These are phyloP conservation scores for Spilarctia lutea DNA, from an alignment of 2,888 invertebrate genomes.

Conservation along the genomic window DNA sequence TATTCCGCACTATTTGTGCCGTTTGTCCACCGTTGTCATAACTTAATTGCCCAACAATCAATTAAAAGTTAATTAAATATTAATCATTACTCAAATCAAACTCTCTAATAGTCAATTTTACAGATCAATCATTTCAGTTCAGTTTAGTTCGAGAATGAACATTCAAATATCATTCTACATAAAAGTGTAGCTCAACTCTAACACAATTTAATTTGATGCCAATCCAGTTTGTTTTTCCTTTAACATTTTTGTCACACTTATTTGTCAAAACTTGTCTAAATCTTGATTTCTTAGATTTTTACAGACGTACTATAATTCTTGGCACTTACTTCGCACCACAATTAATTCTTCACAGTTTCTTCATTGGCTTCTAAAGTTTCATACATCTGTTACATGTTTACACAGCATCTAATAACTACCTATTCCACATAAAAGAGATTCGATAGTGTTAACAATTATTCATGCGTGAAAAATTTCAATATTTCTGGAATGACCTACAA, in stretches of 20 bases:
- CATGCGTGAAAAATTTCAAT: slow-evolving; percentile 61
- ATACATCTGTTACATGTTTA: slow-evolving; percentile 47
- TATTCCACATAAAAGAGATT: slow-evolving; percentile 56
- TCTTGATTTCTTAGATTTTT: slow-evolving; percentile 29
- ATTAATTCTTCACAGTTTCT: slow-evolving; percentile 46
- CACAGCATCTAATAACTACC: slow-evolving; percentile 49
- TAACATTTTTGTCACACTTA: neutral
- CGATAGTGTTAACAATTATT: slow-evolving; percentile 57
- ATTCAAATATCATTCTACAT: too few relatives aligned
- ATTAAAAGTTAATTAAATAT: too few relatives aligned
- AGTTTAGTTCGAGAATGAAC: too few relatives aligned
- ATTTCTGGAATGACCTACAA: slow-evolving; percentile 61
- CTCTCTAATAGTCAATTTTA: too few relatives aligned
- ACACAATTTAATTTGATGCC: slow-evolving; percentile 11
- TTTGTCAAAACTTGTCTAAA: neutral
- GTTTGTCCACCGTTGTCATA: too few relatives aligned
- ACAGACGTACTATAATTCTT: slow-evolving; percentile 43
- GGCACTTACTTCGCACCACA: slow-evolving; percentile 45
- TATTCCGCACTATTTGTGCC: too few relatives aligned
- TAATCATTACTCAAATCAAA: too few relatives aligned
- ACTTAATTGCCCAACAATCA: too few relatives aligned
- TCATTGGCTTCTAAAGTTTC: slow-evolving; percentile 47
- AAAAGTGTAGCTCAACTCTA: slow-evolving; percentile 6
- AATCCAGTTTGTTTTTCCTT: neutral
- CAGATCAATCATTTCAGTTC: too few relatives aligned